A percentile compares a stretch with the other conserved stretches of the same genome.
Conservation (phyloP, 2,888 invertebrate species). For the Lordiphosa andalusiaca region DNA sequence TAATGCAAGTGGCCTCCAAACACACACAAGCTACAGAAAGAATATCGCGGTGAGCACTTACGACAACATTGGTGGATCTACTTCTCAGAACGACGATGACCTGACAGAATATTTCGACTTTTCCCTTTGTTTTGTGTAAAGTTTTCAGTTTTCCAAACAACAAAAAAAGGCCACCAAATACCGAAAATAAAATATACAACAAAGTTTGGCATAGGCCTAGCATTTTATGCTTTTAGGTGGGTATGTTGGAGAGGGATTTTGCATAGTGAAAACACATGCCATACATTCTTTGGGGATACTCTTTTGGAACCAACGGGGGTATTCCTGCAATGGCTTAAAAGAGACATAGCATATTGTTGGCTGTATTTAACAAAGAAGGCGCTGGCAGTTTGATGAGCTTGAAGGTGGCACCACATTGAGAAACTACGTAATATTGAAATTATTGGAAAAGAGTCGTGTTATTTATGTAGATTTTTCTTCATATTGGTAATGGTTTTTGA, state of each 20-base stretch:
- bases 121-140: conserved; percentile 27
- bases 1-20: conserved; percentile 65
- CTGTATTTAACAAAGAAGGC: no score
- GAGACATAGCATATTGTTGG: no score
- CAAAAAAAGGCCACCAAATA: conserved; percentile 34
- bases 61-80: not conserved
- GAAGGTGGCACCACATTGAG: no score
- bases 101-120: conserved; percentile 54
- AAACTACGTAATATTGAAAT: no score
- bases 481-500: no score
- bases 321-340: no score
- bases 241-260: conserved; percentile 10
- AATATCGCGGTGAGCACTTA: conserved; percentile 16
- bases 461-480: no score
- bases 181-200: conserved; percentile 14
- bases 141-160: conserved; percentile 33
- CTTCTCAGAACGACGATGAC: conserved; percentile 8
- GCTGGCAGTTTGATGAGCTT: no score
- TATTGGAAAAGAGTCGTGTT: no score
- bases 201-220: conserved; percentile 33
- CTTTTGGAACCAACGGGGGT: conserved; percentile 5
- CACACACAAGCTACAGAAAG: conserved; percentile 36
- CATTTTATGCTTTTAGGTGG: conserved; percentile 33
- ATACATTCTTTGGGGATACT: conserved; percentile 18
- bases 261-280: conserved; percentile 26